A percentile compares a stretch with the other conserved stretches of the same genome.
phyloP scores from a whole-genome alignment of 2,797 vertebrate genomes.

The Tapera naevia region DNA sequence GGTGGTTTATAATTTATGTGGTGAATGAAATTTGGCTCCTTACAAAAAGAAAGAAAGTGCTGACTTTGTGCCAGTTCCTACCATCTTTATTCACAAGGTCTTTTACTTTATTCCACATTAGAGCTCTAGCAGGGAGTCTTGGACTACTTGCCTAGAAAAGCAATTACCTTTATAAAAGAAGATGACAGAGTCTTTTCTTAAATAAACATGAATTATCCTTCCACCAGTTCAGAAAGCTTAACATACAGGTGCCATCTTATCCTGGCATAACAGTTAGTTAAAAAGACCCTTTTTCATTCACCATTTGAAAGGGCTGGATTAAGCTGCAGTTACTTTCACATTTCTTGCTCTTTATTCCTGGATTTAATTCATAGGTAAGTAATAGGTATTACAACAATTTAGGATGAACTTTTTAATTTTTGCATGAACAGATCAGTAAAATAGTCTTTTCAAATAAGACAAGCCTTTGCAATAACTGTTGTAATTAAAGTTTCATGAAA shows the following conservation, averaged over 20 bases:
- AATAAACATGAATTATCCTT: constrained; percentile 44
- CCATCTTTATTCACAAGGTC: constrained; percentile 22
- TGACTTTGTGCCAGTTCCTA: not conserved
- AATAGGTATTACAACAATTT: constrained; percentile 51
- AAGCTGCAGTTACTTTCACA: constrained; percentile 43
- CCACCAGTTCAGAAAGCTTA: not conserved
- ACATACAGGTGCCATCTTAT: not conserved
- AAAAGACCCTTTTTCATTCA: not conserved
- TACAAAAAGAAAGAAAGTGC: constrained; percentile 23
- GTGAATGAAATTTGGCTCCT: constrained; percentile 8
- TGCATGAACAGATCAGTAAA: constrained; percentile 18
- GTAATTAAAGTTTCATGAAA: constrained; percentile 57
- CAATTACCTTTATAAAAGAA: constrained; percentile 32
- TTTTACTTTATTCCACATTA: constrained; percentile 10
- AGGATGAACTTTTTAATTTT: constrained; percentile 57
- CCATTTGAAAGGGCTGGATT: constrained; percentile 11
- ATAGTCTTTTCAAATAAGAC: constrained; percentile 19
- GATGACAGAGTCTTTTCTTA: constrained; percentile 30
- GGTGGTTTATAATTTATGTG: not conserved
- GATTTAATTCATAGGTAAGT: constrained; percentile 44
- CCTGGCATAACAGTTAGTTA: not conserved
- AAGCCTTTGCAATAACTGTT: constrained; percentile 46
- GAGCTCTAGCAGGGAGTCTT: constrained; percentile 7
- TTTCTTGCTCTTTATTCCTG: constrained; percentile 41
- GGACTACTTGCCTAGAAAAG: constrained; percentile 11